Evolutionary conservation across 2,888 invertebrate genomes (phyloP).

Genomic region (Caenorhabditis plicata): DNA sequence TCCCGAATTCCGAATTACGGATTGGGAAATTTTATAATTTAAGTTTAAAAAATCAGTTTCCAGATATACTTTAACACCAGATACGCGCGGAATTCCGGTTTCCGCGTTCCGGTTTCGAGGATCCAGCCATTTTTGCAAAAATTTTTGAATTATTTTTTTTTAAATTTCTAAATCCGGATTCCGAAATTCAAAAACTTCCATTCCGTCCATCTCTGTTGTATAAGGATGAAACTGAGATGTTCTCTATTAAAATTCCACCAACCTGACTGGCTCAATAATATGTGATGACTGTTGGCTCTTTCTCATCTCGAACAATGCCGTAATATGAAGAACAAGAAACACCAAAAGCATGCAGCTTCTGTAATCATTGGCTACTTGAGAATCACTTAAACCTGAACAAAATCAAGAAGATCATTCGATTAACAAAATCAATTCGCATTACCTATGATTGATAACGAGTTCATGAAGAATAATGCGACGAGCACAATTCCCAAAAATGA

Average conservation of each 20-base stretch:
- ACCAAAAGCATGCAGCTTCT: conserved; percentile 31
- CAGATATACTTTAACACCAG: too few species aligned
- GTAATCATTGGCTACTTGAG: conserved; percentile 23
- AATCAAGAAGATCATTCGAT: neutral
- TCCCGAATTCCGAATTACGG: too few species aligned
- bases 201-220: too few species aligned
- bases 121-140: too few species aligned
- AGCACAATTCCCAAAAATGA: conserved; percentile 17
- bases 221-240: neutral
- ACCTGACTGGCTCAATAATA: too few species aligned
- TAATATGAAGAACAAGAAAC: conserved; percentile 28
- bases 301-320: conserved; percentile 29
- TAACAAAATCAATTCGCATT: neutral
- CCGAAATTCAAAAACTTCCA: neutral
- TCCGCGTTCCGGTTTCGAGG: too few species aligned
- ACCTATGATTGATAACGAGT: conserved; percentile 6
- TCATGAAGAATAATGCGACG: conserved; percentile 22
- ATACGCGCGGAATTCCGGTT: too few species aligned
- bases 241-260: neutral
- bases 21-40: too few species aligned
- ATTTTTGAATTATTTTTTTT: neutral
- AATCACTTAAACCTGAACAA: neutral
- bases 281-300: conserved; percentile 5
- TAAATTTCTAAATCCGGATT: neutral
- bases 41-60: too few species aligned